Base-by-base conservation (phyloP, 92 coral and sea anemone genomes). In the Zoanthus sociatus region DNA sequence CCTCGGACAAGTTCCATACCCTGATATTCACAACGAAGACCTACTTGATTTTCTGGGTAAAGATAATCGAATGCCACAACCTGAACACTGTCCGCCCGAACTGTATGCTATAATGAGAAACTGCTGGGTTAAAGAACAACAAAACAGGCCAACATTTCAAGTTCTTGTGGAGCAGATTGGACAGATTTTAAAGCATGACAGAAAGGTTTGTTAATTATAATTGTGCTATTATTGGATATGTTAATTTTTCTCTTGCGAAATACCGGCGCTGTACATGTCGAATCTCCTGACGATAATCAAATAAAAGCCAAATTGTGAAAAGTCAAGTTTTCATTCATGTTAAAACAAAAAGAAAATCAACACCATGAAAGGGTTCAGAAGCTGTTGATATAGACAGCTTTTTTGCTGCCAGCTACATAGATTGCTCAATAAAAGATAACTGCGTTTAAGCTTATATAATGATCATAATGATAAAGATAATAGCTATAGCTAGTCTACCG, bases 91-190 rank as follows among this genome's bases (percentile, higher is more conserved):
- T 58, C 90, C 90, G 17, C 77, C 55, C 47, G 90, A 88, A 37
- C 63, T 88, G 9, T 88, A 88, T 45, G 45, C 81, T 44, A 81
- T 88, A 54, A 79, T 88, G 90, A 81, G 83, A 55, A 86, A 81
- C 56, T 88, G 90, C 48, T 88, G 90, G 90, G 76, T 20, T 42
- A 81, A 56, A 55, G 58, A 71, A 73, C 87, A 87, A 50, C 82
- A 73, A 6, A 70, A 79, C 67, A 79, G 90, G 45, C 90, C 90
- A 46, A 72, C 90, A 33, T 88, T 88, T 53, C 37, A 84, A 79
- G 31, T 3, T 68, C 87, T 88, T 81, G 72, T 50, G 32, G 83
- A 88, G 55, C 87, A 79, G 54, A 84, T 79, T 58, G 87, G 87
- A 72, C 71, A 78, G 20, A 56, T 88, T 45, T 79, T 88, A 75